A percentile compares a stretch with the other conserved stretches of the same genome.
Evolutionary conservation across 2,113 vertebrate species (phyloP).

Genomic region (Choloepus hoffmanni): DNA sequence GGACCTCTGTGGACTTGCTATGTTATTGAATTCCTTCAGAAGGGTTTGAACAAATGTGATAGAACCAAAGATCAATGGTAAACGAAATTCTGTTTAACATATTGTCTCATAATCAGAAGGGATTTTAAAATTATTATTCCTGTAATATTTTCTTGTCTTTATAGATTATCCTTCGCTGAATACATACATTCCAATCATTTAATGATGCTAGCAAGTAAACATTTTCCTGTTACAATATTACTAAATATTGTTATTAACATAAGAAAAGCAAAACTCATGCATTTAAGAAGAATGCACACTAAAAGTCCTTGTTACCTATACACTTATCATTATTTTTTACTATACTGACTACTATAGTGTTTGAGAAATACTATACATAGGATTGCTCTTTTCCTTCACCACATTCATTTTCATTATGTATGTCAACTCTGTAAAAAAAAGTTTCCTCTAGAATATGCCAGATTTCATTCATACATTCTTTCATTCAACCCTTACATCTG

Average conservation of each 20-base stretch:
- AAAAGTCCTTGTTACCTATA: background rate
- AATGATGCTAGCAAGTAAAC: background rate
- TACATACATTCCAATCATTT: background rate
- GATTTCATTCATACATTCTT: background rate
- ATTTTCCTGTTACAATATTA: background rate
- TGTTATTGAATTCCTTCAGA: constrained; percentile 89
- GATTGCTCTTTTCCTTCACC: background rate
- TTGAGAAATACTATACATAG: too few species aligned
- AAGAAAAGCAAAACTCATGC: background rate
- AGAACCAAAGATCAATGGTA: constrained; percentile 68
- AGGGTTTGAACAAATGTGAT: constrained; percentile 63
- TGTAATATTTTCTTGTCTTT: background rate
- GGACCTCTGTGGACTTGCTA: constrained; percentile 89
- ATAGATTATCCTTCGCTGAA: background rate
- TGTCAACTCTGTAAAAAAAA: background rate
- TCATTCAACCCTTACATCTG: background rate
- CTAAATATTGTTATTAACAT: background rate
- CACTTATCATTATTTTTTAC: background rate
- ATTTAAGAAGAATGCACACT: background rate
- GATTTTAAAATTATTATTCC: constrained; percentile 42
- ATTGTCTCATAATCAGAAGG: constrained; percentile 69
- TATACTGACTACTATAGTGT: background rate
- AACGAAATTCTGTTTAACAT: constrained; percentile 76
- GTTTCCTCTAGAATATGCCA: background rate
- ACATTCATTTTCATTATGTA: background rate